These are phyloP conservation scores for Sesia apiformis DNA, from an alignment of 2,888 invertebrate genomes.

Conservation along the genomic window DNA sequence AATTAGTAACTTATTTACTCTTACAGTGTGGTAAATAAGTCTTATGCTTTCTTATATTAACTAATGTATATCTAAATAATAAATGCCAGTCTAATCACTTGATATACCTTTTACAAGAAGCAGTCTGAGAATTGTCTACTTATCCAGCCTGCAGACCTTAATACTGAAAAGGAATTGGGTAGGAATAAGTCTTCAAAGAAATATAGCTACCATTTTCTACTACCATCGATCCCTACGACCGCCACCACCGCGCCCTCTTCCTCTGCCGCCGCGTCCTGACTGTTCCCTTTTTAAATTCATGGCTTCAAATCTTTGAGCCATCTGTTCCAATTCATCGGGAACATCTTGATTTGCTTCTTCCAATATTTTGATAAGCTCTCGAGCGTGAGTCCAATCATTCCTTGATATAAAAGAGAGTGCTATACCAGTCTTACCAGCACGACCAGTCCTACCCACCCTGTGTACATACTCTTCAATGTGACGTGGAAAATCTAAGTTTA, in stretches of 20 bases:
- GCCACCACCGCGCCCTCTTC: constrained; percentile 42
- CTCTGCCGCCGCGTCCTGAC: constrained; percentile 59
- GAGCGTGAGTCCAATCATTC: constrained; percentile 87
- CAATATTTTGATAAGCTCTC: constrained; percentile 87
- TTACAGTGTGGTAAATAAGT: too few relatives aligned
- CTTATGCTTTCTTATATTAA: too few relatives aligned
- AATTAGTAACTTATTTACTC: too few relatives aligned
- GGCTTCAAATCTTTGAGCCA: constrained; percentile 83
- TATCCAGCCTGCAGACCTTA: too few relatives aligned
- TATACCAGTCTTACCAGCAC: constrained; percentile 90
- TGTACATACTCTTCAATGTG: constrained; percentile 98
- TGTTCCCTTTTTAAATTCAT: constrained; percentile 78
- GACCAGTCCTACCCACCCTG: constrained; percentile 95
- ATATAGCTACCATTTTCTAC: neutral
- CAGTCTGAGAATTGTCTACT: too few relatives aligned
- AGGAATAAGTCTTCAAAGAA: too few relatives aligned
- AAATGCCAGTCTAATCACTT: too few relatives aligned
- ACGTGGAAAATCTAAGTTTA: constrained; percentile 94
- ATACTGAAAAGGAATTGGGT: too few relatives aligned
- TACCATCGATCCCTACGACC: constrained; percentile 24
- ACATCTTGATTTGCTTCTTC: constrained; percentile 91
- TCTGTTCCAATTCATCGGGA: constrained; percentile 81
- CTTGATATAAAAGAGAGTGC: constrained; percentile 88
- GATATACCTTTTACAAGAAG: too few relatives aligned
- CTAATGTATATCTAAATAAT: too few relatives aligned